A percentile compares a stretch with the other conserved stretches of the same genome.
Evolutionary conservation across 2,888 invertebrate species (phyloP).

Genomic region (Ptilodon capucinus): DNA sequence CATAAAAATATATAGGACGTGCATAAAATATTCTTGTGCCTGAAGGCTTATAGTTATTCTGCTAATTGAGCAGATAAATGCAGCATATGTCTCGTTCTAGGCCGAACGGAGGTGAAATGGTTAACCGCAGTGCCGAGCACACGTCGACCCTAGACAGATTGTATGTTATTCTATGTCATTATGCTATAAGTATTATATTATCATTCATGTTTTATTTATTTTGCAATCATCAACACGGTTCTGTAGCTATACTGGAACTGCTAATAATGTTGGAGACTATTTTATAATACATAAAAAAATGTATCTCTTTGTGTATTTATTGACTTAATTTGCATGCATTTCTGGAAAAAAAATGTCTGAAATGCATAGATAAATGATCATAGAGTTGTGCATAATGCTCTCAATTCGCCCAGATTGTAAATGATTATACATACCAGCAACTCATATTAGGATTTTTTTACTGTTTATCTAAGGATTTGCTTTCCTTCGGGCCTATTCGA

Average conservation of each 20-base stretch:
- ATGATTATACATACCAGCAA: no score
- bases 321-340: no score
- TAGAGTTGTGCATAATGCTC: no score
- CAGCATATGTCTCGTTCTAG: slow-evolving; percentile 74
- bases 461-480: no score
- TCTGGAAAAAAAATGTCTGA: no score
- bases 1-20: background rate
- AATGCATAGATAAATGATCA: no score
- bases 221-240: slow-evolving; percentile 14
- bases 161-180: slow-evolving; percentile 68
- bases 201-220: slow-evolving; percentile 24
- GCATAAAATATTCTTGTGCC: background rate
- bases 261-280: slow-evolving; percentile 25
- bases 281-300: background rate
- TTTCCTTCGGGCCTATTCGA: no score
- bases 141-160: slow-evolving; percentile 79
- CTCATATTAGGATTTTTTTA: no score
- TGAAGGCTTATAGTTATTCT: slow-evolving; percentile 4
- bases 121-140: slow-evolving; percentile 79
- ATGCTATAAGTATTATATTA: slow-evolving; percentile 37
- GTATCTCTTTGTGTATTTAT: background rate
- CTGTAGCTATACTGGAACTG: slow-evolving; percentile 5
- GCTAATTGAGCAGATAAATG: slow-evolving; percentile 36
- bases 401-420: no score
- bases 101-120: slow-evolving; percentile 79